These are phyloP conservation scores for Bagarius yarrelli DNA, from an alignment of 2,113 vertebrate species.

Conservation along the genomic window DNA sequence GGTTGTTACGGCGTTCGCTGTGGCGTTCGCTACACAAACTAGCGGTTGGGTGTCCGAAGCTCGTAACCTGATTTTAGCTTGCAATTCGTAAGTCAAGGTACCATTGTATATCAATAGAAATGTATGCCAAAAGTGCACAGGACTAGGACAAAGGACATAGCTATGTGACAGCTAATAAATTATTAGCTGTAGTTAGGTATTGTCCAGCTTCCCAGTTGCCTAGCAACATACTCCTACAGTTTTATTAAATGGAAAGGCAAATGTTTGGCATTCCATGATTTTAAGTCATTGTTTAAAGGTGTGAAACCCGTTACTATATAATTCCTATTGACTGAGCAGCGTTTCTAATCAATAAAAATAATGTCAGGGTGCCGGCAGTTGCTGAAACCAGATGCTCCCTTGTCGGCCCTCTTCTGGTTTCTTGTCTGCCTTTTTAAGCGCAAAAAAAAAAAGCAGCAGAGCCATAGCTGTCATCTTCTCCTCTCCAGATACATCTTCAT, in stretches of 20 bases:
- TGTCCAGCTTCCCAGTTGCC: background rate
- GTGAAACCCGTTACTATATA: background rate
- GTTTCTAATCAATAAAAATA: background rate
- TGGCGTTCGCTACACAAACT: too few species aligned
- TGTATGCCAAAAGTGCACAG: too few species aligned
- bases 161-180: background rate
- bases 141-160: background rate
- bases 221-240: background rate
- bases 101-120: too few species aligned
- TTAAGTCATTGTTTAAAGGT: background rate
- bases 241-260: background rate
- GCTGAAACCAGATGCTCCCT: background rate
- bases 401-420: background rate
- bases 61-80: too few species aligned
- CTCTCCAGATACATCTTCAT: slow-evolving; percentile 20
- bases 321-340: background rate
- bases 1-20: too few species aligned
- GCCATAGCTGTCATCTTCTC: slow-evolving; percentile 35
- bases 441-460: slow-evolving; percentile 8
- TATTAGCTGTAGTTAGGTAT: background rate
- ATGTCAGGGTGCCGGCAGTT: background rate
- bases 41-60: too few species aligned
- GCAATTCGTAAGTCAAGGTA: too few species aligned
- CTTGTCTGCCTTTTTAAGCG: background rate
- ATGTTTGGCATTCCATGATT: background rate